A percentile compares a stretch with the other conserved stretches of the same genome.
Evolutionary conservation across 1,140 invertebrate genomes (phyloP).

Genomic region (Drosophila cardini): DNA sequence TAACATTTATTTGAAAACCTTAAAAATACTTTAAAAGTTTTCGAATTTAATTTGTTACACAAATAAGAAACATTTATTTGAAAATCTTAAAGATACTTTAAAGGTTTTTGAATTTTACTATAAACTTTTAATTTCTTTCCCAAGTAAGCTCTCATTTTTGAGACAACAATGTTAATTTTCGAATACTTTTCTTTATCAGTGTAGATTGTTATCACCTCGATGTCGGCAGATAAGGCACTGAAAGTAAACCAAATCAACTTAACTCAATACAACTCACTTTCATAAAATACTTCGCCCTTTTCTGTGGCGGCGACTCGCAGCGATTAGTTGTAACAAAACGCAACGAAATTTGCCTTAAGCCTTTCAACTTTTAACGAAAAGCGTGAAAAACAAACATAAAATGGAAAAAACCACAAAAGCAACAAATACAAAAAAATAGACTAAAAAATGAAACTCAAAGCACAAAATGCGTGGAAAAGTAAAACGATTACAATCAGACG

Average conservation of each 20-base stretch:
- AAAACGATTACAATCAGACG: neutral
- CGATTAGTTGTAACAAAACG: constrained; percentile 2
- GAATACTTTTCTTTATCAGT: too few relatives aligned
- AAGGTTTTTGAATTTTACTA: too few relatives aligned
- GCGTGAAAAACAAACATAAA: neutral
- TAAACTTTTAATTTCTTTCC: too few relatives aligned
- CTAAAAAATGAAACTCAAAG: too few relatives aligned
- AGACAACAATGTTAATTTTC: too few relatives aligned
- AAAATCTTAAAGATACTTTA: too few relatives aligned
- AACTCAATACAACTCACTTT: neutral
- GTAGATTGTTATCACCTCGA: neutral
- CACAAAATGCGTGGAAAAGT: too few relatives aligned
- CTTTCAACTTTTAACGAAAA: constrained; percentile 3
- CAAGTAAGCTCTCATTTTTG: too few relatives aligned
- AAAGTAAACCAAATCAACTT: neutral
- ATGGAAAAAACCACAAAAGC: neutral
- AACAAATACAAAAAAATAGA: constrained; percentile 3
- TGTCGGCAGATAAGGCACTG: neutral
- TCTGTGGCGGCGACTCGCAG: neutral
- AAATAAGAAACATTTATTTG: too few relatives aligned
- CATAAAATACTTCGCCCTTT: neutral
- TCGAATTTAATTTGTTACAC: too few relatives aligned
- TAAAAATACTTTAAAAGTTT: too few relatives aligned
- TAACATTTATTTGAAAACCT: too few relatives aligned
- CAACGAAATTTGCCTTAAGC: constrained; percentile 15